These are phyloP conservation scores for Scleropages formosus DNA, from an alignment of 2,797 vertebrate genomes.

Conservation along the genomic window DNA sequence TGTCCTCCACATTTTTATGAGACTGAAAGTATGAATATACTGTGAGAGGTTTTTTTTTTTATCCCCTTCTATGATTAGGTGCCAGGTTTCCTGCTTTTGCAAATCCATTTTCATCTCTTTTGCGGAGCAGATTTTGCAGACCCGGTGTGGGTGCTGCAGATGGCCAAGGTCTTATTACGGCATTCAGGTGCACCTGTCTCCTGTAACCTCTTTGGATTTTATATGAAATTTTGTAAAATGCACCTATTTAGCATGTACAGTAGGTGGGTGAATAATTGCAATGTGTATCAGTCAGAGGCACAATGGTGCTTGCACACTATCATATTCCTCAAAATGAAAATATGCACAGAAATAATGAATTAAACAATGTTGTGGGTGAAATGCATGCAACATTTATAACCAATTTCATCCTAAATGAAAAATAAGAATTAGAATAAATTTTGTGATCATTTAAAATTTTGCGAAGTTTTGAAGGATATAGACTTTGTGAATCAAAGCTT, in stretches of 20 bases:
- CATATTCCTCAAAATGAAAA: not conserved
- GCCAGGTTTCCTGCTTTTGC: not conserved
- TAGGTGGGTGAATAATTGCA: not conserved
- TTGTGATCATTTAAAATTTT: no score
- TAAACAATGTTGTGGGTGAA: no score
- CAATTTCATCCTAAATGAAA: no score
- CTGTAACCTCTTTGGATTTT: not conserved
- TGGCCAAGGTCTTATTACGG: not conserved
- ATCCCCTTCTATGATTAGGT: no score
- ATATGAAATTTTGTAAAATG: slow-evolving; percentile 4
- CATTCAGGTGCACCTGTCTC: not conserved
- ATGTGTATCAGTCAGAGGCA: not conserved
- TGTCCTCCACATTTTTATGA: no score
- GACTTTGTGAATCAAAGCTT: no score
- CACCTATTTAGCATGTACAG: not conserved
- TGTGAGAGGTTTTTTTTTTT: no score
- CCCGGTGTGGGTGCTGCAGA: not conserved
- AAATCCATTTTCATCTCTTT: not conserved
- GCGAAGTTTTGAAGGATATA: no score
- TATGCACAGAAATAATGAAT: not conserved
- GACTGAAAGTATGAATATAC: no score
- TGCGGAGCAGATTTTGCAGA: not conserved
- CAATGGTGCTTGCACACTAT: no score
- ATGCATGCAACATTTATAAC: no score
- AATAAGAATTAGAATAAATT: no score